Evolutionary conservation across 2,797 vertebrate species (phyloP).

Genomic region (Lerista edwardsae): DNA sequence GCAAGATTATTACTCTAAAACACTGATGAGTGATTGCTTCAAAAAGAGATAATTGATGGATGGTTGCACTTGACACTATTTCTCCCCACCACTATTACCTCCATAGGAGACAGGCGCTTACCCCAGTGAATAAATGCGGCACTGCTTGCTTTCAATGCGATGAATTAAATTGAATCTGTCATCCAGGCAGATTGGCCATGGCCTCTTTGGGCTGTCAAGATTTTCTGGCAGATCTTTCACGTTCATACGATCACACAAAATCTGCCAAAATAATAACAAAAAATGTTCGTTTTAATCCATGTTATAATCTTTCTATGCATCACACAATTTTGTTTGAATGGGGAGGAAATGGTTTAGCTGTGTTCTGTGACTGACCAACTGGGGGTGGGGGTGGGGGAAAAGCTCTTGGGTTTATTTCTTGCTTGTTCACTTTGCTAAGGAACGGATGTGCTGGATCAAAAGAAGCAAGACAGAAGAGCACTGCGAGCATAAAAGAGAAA

Average conservation of each 20-base stretch:
- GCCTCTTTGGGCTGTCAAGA: slow-evolving; percentile 63
- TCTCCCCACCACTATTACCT: slow-evolving; percentile 9
- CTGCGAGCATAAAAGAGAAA: slow-evolving; percentile 48
- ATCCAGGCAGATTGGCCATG: slow-evolving; percentile 90
- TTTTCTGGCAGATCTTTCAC: slow-evolving; percentile 56
- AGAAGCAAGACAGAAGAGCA: slow-evolving; percentile 42
- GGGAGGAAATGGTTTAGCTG: slow-evolving; percentile 42
- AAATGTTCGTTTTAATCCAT: slow-evolving; percentile 15
- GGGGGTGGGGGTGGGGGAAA: neutral
- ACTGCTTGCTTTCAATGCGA: slow-evolving; percentile 84
- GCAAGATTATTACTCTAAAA: neutral
- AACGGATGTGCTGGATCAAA: slow-evolving; percentile 42
- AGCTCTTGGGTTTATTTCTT: slow-evolving; percentile 10
- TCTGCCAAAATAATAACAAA: slow-evolving; percentile 77
- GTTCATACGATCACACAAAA: slow-evolving; percentile 78
- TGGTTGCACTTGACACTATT: neutral
- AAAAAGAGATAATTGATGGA: neutral
- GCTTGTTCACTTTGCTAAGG: slow-evolving; percentile 44
- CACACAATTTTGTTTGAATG: slow-evolving; percentile 50
- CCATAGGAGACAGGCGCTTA: slow-evolving; percentile 67
- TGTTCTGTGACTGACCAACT: slow-evolving; percentile 42
- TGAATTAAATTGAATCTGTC: slow-evolving; percentile 85
- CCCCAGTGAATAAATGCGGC: slow-evolving; percentile 94
- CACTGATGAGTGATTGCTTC: neutral
- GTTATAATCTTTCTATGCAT: slow-evolving; percentile 25